Conservation (phyloP, 2,888 invertebrate genomes). For the Cheilosia grossa region DNA sequence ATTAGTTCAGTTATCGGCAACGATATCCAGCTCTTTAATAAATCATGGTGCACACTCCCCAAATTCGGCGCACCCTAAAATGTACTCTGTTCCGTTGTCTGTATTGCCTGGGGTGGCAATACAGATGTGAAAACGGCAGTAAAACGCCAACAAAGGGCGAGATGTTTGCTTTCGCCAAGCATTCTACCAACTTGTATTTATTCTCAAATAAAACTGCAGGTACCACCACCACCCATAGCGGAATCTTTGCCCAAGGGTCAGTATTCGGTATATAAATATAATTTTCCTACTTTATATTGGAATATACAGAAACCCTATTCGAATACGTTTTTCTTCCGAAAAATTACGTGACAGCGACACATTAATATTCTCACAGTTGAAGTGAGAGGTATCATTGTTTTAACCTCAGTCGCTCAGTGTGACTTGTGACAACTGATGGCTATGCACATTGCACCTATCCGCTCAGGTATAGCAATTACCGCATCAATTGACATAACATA, state of each 20-base stretch:
- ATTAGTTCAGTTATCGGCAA: conserved; percentile 4
- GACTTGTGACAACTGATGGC: no score
- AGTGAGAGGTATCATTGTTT: neutral
- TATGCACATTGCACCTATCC: no score
- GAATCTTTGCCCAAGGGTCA: neutral
- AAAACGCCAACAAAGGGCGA: neutral
- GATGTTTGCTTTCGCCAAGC: neutral
- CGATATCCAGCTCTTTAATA: neutral
- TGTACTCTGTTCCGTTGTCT: neutral
- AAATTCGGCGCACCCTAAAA: conserved; percentile 1
- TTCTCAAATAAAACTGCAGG: neutral
- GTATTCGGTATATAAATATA: neutral
- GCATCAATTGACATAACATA: no score
- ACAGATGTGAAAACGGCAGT: conserved; percentile 1
- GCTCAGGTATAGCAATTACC: no score
- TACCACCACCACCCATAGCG: neutral
- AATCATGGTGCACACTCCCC: conserved; percentile 6
- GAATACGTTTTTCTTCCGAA: neutral
- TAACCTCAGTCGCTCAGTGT: no score
- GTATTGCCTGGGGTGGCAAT: neutral
- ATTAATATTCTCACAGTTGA: neutral
- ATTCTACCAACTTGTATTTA: neutral
- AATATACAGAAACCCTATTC: neutral
- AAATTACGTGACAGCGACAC: neutral
- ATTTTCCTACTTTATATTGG: neutral